Evolutionary conservation across 2,888 invertebrate genomes (phyloP).

Genomic region (Melinaea marsaeus): DNA sequence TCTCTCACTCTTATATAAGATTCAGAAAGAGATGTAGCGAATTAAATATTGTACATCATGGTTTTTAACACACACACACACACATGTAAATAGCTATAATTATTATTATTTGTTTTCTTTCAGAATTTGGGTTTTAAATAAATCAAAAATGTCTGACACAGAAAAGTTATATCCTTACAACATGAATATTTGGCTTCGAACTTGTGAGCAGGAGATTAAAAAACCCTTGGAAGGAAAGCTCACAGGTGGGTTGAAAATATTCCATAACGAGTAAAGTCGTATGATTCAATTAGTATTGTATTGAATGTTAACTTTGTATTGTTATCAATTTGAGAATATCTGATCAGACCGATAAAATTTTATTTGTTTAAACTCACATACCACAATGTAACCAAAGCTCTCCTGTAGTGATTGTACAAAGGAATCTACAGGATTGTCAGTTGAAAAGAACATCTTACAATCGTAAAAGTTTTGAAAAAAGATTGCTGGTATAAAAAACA

Average conservation of each 20-base stretch:
- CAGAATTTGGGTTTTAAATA: neutral
- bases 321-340: too few relatives aligned
- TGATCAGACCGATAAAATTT: too few relatives aligned
- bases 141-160: conserved; percentile 19
- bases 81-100: neutral
- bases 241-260: conserved; percentile 54
- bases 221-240: conserved; percentile 79
- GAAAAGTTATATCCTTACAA: conserved; percentile 73
- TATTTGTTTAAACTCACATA: too few relatives aligned
- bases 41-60: too few relatives aligned
- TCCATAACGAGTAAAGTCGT: neutral
- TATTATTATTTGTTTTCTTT: neutral
- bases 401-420: too few relatives aligned
- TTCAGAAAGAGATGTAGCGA: too few relatives aligned
- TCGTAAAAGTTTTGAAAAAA: too few relatives aligned
- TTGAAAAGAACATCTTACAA: too few relatives aligned
- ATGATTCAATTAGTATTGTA: neutral
- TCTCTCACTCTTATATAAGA: too few relatives aligned
- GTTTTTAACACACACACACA: too few relatives aligned
- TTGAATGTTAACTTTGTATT: neutral
- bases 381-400: too few relatives aligned
- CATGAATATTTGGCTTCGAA: conserved; percentile 82
- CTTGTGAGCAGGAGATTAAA: conserved; percentile 82
- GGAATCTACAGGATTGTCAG: too few relatives aligned
- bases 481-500: neutral